phyloP scores from a whole-genome alignment of 2,113 vertebrate species.

The Strigops habroptila region DNA sequence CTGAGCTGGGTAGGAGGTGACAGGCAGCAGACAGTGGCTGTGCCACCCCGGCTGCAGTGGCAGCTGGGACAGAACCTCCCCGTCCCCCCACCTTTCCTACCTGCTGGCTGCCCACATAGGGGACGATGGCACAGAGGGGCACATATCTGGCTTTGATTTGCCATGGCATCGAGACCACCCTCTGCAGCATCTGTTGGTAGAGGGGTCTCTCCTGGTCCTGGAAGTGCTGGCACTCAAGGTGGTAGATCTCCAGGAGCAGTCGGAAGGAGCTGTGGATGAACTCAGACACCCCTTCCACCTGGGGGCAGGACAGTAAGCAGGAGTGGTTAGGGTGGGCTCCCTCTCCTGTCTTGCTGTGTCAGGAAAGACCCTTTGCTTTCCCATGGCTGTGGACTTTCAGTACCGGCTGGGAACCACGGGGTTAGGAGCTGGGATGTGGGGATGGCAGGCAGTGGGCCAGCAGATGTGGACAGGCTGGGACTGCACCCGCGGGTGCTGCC shows the following conservation, averaged over 20 bases:
- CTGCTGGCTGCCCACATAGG: conserved; percentile 78
- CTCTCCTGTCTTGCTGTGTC: not conserved
- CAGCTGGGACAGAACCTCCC: not conserved
- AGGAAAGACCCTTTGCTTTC: not conserved
- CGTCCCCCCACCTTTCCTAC: conserved; percentile 7
- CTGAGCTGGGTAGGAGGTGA: not conserved
- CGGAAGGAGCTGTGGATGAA: conserved; percentile 75
- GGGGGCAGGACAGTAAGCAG: not conserved
- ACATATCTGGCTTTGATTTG: conserved; percentile 83
- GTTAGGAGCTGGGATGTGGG: not conserved
- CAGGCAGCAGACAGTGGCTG: not conserved
- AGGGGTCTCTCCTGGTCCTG: conserved; percentile 67
- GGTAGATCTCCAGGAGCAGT: conserved; percentile 80
- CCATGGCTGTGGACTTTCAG: rapidly evolving
- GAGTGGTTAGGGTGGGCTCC: not conserved
- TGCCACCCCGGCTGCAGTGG: not conserved
- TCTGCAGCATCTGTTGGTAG: conserved; percentile 71
- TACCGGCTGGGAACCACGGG: rapidly evolving
- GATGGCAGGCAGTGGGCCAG: not conserved
- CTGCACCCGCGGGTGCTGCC: not conserved
- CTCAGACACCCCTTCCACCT: conserved; percentile 85
- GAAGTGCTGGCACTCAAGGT: conserved; percentile 76
- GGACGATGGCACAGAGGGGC: conserved; percentile 78
- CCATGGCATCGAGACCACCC: conserved; percentile 77
- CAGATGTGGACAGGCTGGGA: no score